Base-by-base conservation (phyloP, 2,888 invertebrate species). In the Clivina fossor region DNA sequence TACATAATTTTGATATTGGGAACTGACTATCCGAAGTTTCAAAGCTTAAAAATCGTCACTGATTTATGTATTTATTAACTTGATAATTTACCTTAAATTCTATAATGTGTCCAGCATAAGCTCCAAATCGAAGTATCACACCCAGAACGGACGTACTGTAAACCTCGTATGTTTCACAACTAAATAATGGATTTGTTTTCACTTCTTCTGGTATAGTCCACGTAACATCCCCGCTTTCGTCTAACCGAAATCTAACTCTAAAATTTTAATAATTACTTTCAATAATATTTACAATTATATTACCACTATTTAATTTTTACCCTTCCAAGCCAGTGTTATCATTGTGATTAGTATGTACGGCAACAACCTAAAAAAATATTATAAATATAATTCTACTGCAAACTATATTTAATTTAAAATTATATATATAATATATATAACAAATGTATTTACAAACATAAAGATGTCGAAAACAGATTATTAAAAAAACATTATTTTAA, bases 81-180 rank as follows among this genome's bases (percentile, higher is more conserved):
- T n/a, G n/a, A n/a, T n/a, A 4, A 48, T 54, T 62, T 66, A 78
- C 78, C 63, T 70, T 73, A 70, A 84, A 85, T 69, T 84, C 84
- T 63, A 85, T 81, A 61, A 83, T 79, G 69, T 84, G 80, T 4
- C 84, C 84, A 26, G 79, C 80, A 68, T 81, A 82, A 30, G 82
- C 80, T 22, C 83, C 83, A 71, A 84, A 82, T 57, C 80, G 72
- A 22, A 81, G 69, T 59, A 77, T 72, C 7, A 76, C 72, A 13
- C 71, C 70, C 9, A 72, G 64, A 32, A 68, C 64, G 4, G 71
- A 69, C 16, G 68, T 68, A 48, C 64, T 69, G 59, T 72, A 72
- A 47, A 81, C 74, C 73, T 84, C 84, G 68, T 81, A 85, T n/a
- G 83, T 84, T 70, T 85, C 84, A 73, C 84, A 84, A 66, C 77